Base-by-base conservation (phyloP, 1,140 invertebrate genomes). In the Lepidurus couesii region DNA sequence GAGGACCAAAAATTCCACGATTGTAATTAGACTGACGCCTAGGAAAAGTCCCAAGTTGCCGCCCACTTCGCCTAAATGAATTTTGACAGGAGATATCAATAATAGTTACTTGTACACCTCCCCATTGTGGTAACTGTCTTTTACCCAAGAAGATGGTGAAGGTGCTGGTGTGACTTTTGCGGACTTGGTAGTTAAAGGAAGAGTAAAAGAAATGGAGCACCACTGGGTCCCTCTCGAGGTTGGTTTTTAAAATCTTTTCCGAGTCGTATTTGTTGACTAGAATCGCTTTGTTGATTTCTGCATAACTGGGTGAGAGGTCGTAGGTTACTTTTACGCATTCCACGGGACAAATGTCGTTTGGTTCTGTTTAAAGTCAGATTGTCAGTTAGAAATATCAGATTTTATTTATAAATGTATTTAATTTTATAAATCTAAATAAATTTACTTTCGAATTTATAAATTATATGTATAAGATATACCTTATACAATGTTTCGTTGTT, bases 21-120 rank as follows among this genome's bases (percentile, higher is more conserved):
- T 44, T 7, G 75, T 77, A 24, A 77, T 44, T 24, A 77, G 13
- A 21, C 75, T 77, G 43, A 47, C 24, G 21, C 75, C 75, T 11
- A 77, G 43, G 42, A 24, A 77, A 77, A 77, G 75, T 1, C 75
- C 75, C 24, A 77, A 24, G 26, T 77, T 77, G 0, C 75, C 75
- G 0, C 75, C 75, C 43, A 77, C 43, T 77, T 77, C 75, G 24
- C 75, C 75, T 77, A 16, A 47, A 47, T n/a, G n/a, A n/a, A 4
- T 65, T 65, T 7, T 65, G 7, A 16, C 16, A 11, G 45, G 45
- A 47, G 5, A 21, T 1, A n/a, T 65, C 21, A 7, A 1, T 53
- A 53, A 11, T 11, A 9, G 1, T 11, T 53, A 11, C 11, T n/a
- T 13, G 47, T 6, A n/a, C n/a, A n/a, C n/a, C n/a, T n/a, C n/a